Percentiles rank a stretch among this genome's conserved stretches.
Conservation (phyloP, 2,113 vertebrate genomes). For the Petrocephalus zakoni region DNA sequence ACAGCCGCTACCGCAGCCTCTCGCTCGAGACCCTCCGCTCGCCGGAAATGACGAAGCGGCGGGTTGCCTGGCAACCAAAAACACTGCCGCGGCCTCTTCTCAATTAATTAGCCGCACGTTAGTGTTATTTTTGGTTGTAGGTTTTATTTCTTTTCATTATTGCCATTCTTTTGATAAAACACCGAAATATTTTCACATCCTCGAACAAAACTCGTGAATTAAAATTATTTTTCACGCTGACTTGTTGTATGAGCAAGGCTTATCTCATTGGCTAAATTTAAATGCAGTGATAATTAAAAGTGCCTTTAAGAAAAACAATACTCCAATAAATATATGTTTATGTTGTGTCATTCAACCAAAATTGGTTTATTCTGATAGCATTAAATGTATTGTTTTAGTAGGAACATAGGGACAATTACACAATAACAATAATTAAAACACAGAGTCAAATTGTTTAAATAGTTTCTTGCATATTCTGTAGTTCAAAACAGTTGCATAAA, state of each 20-base stretch:
- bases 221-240: not conserved
- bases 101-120: slow-evolving; percentile 6
- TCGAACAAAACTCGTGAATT: not conserved
- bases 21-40: slow-evolving; percentile 27
- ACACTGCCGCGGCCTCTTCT: slow-evolving; percentile 8
- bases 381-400: not conserved
- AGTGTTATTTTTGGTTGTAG: not conserved
- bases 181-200: not conserved
- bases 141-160: not conserved
- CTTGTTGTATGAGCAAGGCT: not conserved
- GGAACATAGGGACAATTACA: not conserved
- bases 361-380: not conserved
- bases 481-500: not conserved
- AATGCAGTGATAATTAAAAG: not conserved
- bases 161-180: not conserved
- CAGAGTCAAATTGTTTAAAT: not conserved
- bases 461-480: not conserved
- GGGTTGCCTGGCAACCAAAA: slow-evolving; percentile 39
- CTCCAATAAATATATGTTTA: not conserved
- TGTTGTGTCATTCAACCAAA: not conserved
- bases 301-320: not conserved
- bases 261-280: not conserved
- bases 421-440: not conserved
- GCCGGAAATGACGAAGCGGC: slow-evolving; percentile 58
- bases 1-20: slow-evolving; percentile 29